Percentiles rank a stretch among this genome's conserved stretches.
phyloP scores from a whole-genome alignment of 1,140 invertebrate genomes.

The Sarcophaga bullata region DNA sequence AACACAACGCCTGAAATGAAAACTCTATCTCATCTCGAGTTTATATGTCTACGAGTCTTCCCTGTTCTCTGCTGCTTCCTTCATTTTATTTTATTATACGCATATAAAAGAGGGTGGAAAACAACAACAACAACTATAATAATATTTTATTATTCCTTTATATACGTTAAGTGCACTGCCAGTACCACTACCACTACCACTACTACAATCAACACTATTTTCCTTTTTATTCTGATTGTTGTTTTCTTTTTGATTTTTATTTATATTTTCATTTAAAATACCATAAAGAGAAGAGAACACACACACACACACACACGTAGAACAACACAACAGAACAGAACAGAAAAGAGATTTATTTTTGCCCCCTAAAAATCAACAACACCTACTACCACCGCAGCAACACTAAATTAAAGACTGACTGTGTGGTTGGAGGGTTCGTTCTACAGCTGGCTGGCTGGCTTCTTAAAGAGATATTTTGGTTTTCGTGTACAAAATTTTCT shows the following conservation, averaged over 20 bases:
- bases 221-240: too few species aligned
- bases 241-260: background rate
- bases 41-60: too few species aligned
- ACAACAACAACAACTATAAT: background rate
- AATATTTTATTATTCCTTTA: background rate
- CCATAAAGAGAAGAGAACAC: background rate
- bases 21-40: background rate
- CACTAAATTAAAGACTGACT: too few species aligned
- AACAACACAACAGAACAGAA: background rate
- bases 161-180: background rate
- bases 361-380: too few species aligned
- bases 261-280: constrained; percentile 20
- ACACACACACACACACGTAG: background rate
- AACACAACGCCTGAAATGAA: background rate
- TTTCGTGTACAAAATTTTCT: too few species aligned
- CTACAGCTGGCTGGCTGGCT: too few species aligned
- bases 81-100: background rate
- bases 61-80: too few species aligned
- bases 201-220: too few species aligned
- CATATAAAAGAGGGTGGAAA: background rate
- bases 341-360: background rate
- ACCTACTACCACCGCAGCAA: too few species aligned
- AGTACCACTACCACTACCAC: background rate
- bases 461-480: too few species aligned
- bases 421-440: too few species aligned